These are phyloP conservation scores for Acyrthosiphon pisum DNA, from an alignment of 1,140 invertebrate genomes.

Conservation along the genomic window DNA sequence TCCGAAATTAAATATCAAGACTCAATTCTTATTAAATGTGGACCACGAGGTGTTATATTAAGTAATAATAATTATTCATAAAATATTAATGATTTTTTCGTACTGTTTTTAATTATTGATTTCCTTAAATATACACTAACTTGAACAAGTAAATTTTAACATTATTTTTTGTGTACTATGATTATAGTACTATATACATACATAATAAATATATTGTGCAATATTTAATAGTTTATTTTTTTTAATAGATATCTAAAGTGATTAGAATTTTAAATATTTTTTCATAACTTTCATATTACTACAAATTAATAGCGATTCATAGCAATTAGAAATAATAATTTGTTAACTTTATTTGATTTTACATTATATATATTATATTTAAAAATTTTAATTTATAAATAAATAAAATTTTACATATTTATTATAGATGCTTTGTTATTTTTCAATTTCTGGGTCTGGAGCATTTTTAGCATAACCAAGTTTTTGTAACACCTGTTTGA, in stretches of 20 bases:
- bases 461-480: slow-evolving; percentile 77
- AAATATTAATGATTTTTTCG: not conserved
- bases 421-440: slow-evolving; percentile 59
- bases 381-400: not conserved
- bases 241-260: too few species aligned
- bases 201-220: not conserved
- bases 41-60: not conserved
- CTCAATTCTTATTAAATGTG: not conserved
- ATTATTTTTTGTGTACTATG: not conserved
- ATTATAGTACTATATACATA: not conserved
- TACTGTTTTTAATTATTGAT: not conserved
- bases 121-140: not conserved
- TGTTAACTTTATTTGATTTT: not conserved
- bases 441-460: slow-evolving; percentile 67
- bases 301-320: not conserved
- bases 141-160: not conserved
- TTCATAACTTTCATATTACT: not conserved
- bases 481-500: slow-evolving; percentile 76
- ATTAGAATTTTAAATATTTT: too few species aligned
- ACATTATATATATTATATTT: not conserved
- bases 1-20: not conserved
- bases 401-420: slow-evolving; percentile 37
- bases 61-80: too few species aligned
- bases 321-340: not conserved
- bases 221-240: not conserved